Conservation (phyloP, 2,888 invertebrate species). For the Coenonympha arcania region DNA sequence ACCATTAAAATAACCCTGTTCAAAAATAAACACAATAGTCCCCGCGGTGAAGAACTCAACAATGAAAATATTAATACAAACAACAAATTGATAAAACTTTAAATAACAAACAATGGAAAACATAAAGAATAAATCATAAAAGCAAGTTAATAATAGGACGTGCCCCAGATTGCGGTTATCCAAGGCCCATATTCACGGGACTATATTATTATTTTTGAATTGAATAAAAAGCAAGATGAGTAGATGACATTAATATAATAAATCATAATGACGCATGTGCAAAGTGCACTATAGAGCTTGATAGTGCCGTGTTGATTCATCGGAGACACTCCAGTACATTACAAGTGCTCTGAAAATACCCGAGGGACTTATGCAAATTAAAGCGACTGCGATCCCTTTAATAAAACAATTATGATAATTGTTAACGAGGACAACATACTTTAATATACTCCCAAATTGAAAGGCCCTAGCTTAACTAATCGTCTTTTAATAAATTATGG, state of each 20-base stretch:
- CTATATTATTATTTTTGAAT: conserved; percentile 10
- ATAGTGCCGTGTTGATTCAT: conserved; percentile 12
- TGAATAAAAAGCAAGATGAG: conserved; percentile 16
- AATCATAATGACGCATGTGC: conserved; percentile 17
- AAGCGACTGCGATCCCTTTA: neutral
- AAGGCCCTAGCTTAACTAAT: no score
- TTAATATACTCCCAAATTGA: no score
- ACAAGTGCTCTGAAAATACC: neutral
- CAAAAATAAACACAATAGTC: neutral
- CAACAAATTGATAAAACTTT: conserved; percentile 12
- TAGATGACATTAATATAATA: no score
- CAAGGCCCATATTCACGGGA: conserved; percentile 15
- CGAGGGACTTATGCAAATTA: neutral
- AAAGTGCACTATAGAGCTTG: neutral
- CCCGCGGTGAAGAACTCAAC: neutral
- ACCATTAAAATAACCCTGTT: neutral
- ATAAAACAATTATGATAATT: no score
- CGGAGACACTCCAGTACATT: neutral
- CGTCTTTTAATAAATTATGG: no score
- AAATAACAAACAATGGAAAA: conserved; percentile 13
- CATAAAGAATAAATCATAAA: conserved; percentile 15
- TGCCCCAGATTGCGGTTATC: conserved; percentile 22
- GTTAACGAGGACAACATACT: no score
- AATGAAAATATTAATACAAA: neutral
- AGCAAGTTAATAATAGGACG: conserved; percentile 15